Base-by-base conservation (phyloP, 2,888 invertebrate species). In the Creontiades dilutus region DNA sequence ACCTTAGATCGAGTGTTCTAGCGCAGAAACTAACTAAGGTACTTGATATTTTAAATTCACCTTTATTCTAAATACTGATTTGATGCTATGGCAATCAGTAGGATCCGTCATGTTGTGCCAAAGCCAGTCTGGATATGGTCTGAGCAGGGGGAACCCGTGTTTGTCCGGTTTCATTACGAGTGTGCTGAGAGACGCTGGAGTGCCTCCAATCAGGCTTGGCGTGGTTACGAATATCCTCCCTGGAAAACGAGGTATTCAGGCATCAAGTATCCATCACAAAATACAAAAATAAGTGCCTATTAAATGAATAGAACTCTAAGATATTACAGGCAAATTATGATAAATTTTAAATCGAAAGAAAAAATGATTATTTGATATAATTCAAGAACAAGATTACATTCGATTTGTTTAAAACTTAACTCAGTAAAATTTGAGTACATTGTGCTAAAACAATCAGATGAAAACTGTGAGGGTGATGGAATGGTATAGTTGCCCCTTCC, bases 181-280 rank as follows among this genome's bases (percentile, higher is more conserved):
- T 3, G 85, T 86, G 76, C 90, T 90, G 28, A 90, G 82, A 19
- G 90, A 86, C 14, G 86, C 90, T 0, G 90, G 90, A 7, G 90
- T 90, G 13, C 90, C 90, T 16, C 89, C 78, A 47, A 89, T 85
- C 14, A 90, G 19, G 55, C 88, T 89, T 1, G 90, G 90, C 28
- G 90, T 90, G 23, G 90, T 89, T 7, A 90, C 90, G 61, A 90
- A 90, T 28, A 90, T 82, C 48, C 90, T 46, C n/a, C 86, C 86
- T 78, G 78, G 14, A n/a, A 27, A 2, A 52, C 19, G 4, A 47
- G 11, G 11, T 52, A 52, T 52, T 37, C 52, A 52, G 52, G 13
- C 52, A 16, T 2, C 1, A 3, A 52, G 52, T 2, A 11, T 52
- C 52, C 3, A 1, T 81, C n/a, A 11, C 78, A 78, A 78, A 2